phyloP scores from a whole-genome alignment of 2,797 vertebrate genomes.

The Crenuchus spilurus region DNA sequence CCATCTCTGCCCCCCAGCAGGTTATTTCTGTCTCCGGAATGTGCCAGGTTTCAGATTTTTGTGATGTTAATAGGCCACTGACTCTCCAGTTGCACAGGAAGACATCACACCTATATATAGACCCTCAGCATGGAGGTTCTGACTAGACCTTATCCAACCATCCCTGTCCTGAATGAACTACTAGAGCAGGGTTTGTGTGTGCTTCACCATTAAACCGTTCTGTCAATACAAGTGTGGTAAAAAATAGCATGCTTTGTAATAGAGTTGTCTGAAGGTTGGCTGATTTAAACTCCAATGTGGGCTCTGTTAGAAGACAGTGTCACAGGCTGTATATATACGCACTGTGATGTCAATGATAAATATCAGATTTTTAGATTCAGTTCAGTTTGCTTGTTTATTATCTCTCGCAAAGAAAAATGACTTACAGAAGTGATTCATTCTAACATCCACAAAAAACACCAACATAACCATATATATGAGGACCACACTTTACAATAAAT shows the following conservation, averaged over 20 bases:
- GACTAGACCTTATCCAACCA: conserved; percentile 51
- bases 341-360: background rate
- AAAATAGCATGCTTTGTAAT: conserved; percentile 36
- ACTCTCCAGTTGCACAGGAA: conserved; percentile 81
- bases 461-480: too few species aligned
- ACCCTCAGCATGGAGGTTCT: conserved; percentile 56
- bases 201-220: conserved; percentile 26
- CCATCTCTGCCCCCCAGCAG: conserved; percentile 27
- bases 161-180: conserved; percentile 47
- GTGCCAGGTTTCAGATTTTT: conserved; percentile 83
- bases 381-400: too few species aligned
- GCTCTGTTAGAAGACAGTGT: background rate
- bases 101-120: conserved; percentile 83
- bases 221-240: conserved; percentile 24
- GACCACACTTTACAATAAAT: too few species aligned
- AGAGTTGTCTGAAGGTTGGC: conserved; percentile 24
- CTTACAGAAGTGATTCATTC: too few species aligned
- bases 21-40: conserved; percentile 84
- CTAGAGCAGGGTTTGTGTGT: conserved; percentile 39
- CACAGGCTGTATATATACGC: background rate
- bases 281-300: conserved; percentile 3
- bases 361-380: background rate
- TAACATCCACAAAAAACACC: too few species aligned
- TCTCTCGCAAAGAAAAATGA: too few species aligned
- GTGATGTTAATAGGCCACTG: conserved; percentile 75